These are phyloP conservation scores for Lepidocyrtoides sp. DNA, from an alignment of 2,888 invertebrate species.

Conservation along the genomic window DNA sequence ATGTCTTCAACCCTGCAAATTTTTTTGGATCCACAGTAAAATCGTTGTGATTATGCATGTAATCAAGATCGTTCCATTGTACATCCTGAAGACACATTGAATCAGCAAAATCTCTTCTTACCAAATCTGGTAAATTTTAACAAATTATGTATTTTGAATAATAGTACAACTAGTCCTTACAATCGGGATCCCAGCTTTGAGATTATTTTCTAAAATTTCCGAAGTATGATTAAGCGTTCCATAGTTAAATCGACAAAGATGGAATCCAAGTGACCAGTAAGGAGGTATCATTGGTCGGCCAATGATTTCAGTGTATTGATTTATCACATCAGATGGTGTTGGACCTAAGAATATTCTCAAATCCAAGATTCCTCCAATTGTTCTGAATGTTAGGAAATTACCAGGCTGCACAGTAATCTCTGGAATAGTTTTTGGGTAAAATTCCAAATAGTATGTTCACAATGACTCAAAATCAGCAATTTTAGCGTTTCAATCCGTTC, in stretches of 20 bases:
- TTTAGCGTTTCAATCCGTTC: background rate
- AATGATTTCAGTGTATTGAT: conserved; percentile 91
- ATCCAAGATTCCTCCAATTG: conserved; percentile 94
- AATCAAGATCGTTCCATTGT: conserved; percentile 95
- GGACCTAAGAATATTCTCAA: conserved; percentile 93
- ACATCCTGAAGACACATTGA: conserved; percentile 85
- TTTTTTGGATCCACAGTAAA: conserved; percentile 91
- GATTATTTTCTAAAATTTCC: conserved; percentile 90
- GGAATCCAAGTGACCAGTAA: conserved; percentile 96
- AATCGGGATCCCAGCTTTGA: conserved; percentile 92
- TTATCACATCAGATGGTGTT: conserved; percentile 90
- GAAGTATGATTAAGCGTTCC: conserved; percentile 90
- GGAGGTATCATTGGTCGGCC: conserved; percentile 94
- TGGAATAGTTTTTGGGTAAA: conserved; percentile 86
- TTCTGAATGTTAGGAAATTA: conserved; percentile 93
- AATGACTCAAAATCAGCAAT: background rate
- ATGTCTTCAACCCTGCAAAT: conserved; percentile 90
- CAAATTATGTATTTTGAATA: background rate
- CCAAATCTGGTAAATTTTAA: no score
- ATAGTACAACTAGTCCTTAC: conserved; percentile 88
- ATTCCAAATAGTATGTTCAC: background rate
- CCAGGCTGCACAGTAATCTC: conserved; percentile 93
- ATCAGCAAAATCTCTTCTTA: no score
- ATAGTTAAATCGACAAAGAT: conserved; percentile 93
- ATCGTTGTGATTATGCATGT: conserved; percentile 93